Conservation (phyloP, 2,113 vertebrate genomes). For the Epinephelus moara region DNA sequence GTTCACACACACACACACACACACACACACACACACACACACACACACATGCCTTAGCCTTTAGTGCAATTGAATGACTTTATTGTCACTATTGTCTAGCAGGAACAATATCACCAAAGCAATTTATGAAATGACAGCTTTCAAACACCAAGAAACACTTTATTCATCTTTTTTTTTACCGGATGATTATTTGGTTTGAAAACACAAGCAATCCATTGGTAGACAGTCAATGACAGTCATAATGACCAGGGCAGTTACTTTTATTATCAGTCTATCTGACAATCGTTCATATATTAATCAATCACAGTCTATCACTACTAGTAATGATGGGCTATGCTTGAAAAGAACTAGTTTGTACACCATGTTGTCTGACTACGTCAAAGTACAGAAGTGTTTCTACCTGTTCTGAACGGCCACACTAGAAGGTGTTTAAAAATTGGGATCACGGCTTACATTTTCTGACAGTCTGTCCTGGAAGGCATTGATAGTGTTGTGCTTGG, state of each 20-base stretch:
- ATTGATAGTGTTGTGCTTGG: too few relatives aligned
- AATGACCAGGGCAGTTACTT: constrained; percentile 12
- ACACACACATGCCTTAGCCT: constrained; percentile 52
- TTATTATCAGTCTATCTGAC: constrained; percentile 14
- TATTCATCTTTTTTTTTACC: constrained; percentile 9
- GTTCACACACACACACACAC: constrained; percentile 46
- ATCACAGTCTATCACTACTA: not conserved
- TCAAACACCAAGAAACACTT: constrained; percentile 40
- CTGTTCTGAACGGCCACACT: not conserved
- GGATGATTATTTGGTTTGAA: constrained; percentile 45
- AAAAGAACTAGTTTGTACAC: not conserved
- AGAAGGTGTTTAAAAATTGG: not conserved
- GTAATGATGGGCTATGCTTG: not conserved
- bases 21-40: constrained; percentile 54
- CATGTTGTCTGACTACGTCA: not conserved
- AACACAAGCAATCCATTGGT: constrained; percentile 19
- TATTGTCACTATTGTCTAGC: constrained; percentile 72
- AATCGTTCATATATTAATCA: constrained; percentile 12
- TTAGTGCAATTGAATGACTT: constrained; percentile 63
- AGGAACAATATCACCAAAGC: constrained; percentile 52
- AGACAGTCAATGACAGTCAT: constrained; percentile 6
- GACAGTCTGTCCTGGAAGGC: too few relatives aligned
- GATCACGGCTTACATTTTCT: too few relatives aligned
- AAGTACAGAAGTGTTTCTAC: not conserved
- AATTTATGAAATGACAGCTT: constrained; percentile 63